phyloP scores from a whole-genome alignment of 2,888 invertebrate species.

The Nebria salina region DNA sequence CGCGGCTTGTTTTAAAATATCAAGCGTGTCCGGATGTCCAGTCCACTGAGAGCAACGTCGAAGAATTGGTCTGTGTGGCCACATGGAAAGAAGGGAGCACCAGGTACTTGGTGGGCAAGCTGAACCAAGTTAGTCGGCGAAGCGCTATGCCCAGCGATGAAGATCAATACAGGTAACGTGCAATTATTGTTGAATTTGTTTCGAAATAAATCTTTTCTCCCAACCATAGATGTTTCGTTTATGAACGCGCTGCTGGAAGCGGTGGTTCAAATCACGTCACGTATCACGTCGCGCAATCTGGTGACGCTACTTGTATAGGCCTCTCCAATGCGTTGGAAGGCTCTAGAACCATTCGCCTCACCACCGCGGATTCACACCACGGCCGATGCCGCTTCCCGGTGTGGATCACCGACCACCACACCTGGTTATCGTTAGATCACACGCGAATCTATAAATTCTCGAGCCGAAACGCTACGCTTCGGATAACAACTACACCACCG shows the following conservation, averaged over 20 bases:
- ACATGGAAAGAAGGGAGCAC: constrained; percentile 87
- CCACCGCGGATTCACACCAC: constrained; percentile 79
- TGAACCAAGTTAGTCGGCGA: constrained; percentile 69
- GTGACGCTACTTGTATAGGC: constrained; percentile 83
- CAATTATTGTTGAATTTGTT: background rate
- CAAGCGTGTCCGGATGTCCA: constrained; percentile 84
- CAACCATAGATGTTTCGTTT: constrained; percentile 77
- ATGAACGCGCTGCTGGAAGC: constrained; percentile 65
- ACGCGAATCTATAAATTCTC: constrained; percentile 78
- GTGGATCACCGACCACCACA: constrained; percentile 82
- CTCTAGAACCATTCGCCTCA: constrained; percentile 79
- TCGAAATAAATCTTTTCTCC: background rate
- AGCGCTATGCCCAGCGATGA: constrained; percentile 72
- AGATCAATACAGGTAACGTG: constrained; percentile 73
- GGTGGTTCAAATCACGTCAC: constrained; percentile 65
- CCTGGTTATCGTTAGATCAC: constrained; percentile 82
- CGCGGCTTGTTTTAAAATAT: constrained; percentile 80
- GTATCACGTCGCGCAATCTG: constrained; percentile 79
- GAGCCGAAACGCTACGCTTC: constrained; percentile 76
- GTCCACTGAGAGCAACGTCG: constrained; percentile 82
- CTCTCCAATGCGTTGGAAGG: constrained; percentile 80
- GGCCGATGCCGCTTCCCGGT: constrained; percentile 80
- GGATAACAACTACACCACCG: constrained; percentile 53
- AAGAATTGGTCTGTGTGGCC: constrained; percentile 83
- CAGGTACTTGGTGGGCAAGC: constrained; percentile 76